These are phyloP conservation scores for Octodon degus DNA, from an alignment of 2,113 vertebrate species.

Conservation along the genomic window DNA sequence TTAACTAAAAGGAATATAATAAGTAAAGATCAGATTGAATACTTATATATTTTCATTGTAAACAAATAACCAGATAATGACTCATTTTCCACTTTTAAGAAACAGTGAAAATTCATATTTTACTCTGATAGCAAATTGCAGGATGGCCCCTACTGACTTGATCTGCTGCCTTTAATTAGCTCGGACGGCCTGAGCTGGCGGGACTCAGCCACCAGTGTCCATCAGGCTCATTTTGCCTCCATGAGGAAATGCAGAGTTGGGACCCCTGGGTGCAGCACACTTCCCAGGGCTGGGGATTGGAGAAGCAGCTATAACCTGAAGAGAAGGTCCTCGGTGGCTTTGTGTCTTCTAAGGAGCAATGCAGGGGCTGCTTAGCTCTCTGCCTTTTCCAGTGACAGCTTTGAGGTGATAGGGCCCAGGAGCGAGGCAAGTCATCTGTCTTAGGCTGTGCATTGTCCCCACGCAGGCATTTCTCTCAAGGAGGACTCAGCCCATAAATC, in stretches of 20 bases:
- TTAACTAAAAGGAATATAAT: background rate
- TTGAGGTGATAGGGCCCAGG: conserved; percentile 12
- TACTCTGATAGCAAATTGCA: background rate
- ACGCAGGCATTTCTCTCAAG: conserved; percentile 2
- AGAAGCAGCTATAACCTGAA: background rate
- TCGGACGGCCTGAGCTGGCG: background rate
- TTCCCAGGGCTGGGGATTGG: background rate
- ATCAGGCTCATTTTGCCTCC: background rate
- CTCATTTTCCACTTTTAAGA: background rate
- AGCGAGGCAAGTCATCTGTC: conserved; percentile 35
- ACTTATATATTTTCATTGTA: background rate
- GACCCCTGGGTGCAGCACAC: too few species aligned
- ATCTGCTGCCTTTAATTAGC: background rate
- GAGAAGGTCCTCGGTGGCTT: background rate
- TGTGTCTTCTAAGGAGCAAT: background rate
- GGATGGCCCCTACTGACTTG: rapidly evolving
- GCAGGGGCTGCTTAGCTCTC: background rate
- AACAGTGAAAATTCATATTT: background rate
- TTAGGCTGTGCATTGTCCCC: background rate
- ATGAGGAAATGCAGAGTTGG: background rate
- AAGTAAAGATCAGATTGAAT: background rate
- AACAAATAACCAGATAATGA: background rate
- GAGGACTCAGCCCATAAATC: conserved; percentile 61
- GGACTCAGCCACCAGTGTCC: rapidly evolving
- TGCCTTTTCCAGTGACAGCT: conserved; percentile 60